Conservation (phyloP, 1,140 invertebrate genomes). For the Trypoxylus dichotomus region DNA sequence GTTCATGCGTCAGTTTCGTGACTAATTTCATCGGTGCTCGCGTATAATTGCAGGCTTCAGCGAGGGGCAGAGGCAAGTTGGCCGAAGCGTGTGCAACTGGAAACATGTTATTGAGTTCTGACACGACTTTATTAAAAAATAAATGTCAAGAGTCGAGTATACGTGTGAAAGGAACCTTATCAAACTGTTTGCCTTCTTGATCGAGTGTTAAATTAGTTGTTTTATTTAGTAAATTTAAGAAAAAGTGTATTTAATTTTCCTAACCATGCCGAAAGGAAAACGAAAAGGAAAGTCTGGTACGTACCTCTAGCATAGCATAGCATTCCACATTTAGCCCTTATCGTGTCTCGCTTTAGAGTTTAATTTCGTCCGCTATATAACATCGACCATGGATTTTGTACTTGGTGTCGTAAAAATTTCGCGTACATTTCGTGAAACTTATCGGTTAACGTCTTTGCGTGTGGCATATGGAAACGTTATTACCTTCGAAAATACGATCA, state of each 20-base stretch:
- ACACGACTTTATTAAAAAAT: constrained; percentile 47
- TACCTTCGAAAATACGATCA: too few relatives aligned
- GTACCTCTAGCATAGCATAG: constrained; percentile 33
- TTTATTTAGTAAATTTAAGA: constrained; percentile 51
- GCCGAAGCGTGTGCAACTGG: constrained; percentile 16
- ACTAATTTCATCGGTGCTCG: background rate
- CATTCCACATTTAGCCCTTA: background rate
- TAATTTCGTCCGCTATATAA: background rate
- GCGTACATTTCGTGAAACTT: too few relatives aligned
- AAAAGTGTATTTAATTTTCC: constrained; percentile 43
- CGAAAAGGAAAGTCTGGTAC: constrained; percentile 53
- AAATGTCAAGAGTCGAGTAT: constrained; percentile 51
- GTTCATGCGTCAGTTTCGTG: background rate
- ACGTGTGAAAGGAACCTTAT: constrained; percentile 48
- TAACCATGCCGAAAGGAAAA: constrained; percentile 53
- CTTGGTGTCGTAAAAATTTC: too few relatives aligned
- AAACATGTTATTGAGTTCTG: constrained; percentile 50
- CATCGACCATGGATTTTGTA: background rate
- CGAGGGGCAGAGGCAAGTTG: constrained; percentile 14
- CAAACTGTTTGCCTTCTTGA: constrained; percentile 53
- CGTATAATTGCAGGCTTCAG: background rate
- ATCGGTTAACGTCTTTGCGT: background rate
- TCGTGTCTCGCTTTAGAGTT: background rate
- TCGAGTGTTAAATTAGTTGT: constrained; percentile 51
- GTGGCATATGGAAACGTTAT: constrained; percentile 12